Evolutionary conservation across 2,113 vertebrate species (phyloP), one percentile per base, ranked within the genome.

Genomic region (Puntigrus tetrazona): DNA sequence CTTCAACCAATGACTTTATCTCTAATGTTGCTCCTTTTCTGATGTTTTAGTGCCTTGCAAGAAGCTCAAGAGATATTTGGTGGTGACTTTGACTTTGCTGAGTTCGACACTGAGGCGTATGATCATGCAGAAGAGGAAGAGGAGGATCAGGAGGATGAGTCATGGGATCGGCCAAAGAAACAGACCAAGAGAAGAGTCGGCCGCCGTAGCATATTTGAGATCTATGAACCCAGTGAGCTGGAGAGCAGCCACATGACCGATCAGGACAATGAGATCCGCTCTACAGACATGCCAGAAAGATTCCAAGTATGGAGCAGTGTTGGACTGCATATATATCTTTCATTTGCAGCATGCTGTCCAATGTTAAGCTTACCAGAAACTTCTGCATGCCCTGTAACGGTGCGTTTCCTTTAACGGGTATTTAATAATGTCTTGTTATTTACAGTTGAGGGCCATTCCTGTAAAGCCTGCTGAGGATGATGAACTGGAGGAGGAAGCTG

Each of bases 41-140:
- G 6, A 11, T 1, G 70, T 27, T 34, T n/a, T 91, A 99, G 98
- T 59, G 98, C 98, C 78, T 93, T 99, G 74, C 98, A 99, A 69
- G 98, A 99, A 90, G 98, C 98, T 74, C 98, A 99, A 91, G 98
- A 99, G 87, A 99, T 99, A 83, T 99, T 99, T 3, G 98, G 98
- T 0, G 98, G 98, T 4, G 97, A 99, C 91, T 99, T 98, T 22
- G 97, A 99, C 93, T 98, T 98, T 52, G 96, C 97, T 0, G 98
- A 99, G 86, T 98, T 99, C 90, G 98, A 98, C 73, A 95, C 96
- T 7, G 97, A 99, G 38, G 84, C 95, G 36, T 97, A 98, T 59
- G 98, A 98, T 78, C 96, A 96, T 18, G 98, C 97, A 0, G 98
- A 99, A 13, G 98, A 98, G 3, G 98, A 99, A 86, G 98, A 99